Evolutionary conservation across 1,140 invertebrate species (phyloP).

Genomic region (Oreohelix idahoensis): DNA sequence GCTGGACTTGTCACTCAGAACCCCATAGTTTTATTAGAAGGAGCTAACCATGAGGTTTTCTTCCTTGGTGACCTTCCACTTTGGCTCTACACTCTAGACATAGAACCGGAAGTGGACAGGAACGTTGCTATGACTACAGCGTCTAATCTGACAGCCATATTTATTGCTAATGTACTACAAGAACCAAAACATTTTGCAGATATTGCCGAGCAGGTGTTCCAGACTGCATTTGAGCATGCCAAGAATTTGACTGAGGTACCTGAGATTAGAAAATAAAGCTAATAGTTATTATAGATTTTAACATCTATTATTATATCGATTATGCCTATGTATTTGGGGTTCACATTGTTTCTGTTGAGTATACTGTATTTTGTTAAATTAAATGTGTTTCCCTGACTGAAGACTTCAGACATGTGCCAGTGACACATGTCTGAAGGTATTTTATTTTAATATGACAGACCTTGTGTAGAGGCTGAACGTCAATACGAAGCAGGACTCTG

Average conservation of each 20-base stretch:
- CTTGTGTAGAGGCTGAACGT: too few relatives aligned
- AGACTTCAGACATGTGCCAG: too few relatives aligned
- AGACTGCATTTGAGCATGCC: slow-evolving; percentile 18
- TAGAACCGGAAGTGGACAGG: slow-evolving; percentile 32
- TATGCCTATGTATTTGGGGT: too few relatives aligned
- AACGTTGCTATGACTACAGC: slow-evolving; percentile 13
- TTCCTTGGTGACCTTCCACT: slow-evolving; percentile 30
- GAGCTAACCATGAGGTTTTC: slow-evolving; percentile 43
- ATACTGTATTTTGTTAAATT: too few relatives aligned
- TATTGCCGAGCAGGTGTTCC: slow-evolving; percentile 2
- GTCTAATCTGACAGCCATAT: slow-evolving; percentile 29
- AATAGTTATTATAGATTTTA: too few relatives aligned
- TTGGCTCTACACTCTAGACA: slow-evolving; percentile 25
- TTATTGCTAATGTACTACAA: slow-evolving; percentile 30
- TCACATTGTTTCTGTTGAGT: too few relatives aligned
- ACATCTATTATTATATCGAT: too few relatives aligned
- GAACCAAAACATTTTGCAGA: slow-evolving; percentile 16
- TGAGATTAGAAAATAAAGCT: too few relatives aligned
- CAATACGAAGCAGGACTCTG: too few relatives aligned
- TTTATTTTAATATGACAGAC: too few relatives aligned
- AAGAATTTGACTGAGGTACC: slow-evolving; percentile 33
- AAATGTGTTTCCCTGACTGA: too few relatives aligned
- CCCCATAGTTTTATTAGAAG: slow-evolving; percentile 43
- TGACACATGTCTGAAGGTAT: too few relatives aligned
- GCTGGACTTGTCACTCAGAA: slow-evolving; percentile 25